These are phyloP conservation scores for Anomalospiza imberbis DNA, from an alignment of 2,797 vertebrate species.

Conservation along the genomic window DNA sequence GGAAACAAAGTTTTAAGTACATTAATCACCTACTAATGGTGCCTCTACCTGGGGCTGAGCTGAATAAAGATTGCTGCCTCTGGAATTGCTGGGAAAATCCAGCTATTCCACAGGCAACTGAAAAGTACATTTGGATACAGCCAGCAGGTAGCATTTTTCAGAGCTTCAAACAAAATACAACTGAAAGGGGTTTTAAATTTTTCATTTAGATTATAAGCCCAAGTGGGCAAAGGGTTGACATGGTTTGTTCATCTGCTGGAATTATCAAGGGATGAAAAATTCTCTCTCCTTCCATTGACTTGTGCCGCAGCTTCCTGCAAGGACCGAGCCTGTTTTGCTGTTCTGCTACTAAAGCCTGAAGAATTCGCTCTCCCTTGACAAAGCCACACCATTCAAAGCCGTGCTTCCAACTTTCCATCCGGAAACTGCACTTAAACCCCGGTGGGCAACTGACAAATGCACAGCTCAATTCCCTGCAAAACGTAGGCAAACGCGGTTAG, in stretches of 20 bases:
- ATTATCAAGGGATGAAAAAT: background rate
- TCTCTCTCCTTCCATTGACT: background rate
- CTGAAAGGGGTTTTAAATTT: background rate
- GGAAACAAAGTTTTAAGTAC: background rate
- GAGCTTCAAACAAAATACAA: background rate
- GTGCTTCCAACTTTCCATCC: background rate
- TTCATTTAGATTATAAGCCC: background rate
- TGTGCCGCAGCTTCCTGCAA: background rate
- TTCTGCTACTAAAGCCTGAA: background rate
- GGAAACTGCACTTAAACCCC: background rate
- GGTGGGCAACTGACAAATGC: background rate
- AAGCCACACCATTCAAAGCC: background rate
- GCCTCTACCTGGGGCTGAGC: background rate
- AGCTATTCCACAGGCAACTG: background rate
- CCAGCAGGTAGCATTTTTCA: background rate
- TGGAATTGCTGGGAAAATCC: background rate
- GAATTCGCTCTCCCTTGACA: background rate
- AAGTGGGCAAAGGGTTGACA: background rate
- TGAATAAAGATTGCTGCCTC: background rate
- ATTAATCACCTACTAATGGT: background rate
- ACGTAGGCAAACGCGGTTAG: accelerated
- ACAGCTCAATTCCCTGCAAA: background rate
- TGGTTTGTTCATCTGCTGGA: background rate
- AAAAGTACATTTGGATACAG: background rate
- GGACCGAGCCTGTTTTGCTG: background rate